Base-by-base conservation (phyloP, 2,113 vertebrate species). In the Sturnus vulgaris region DNA sequence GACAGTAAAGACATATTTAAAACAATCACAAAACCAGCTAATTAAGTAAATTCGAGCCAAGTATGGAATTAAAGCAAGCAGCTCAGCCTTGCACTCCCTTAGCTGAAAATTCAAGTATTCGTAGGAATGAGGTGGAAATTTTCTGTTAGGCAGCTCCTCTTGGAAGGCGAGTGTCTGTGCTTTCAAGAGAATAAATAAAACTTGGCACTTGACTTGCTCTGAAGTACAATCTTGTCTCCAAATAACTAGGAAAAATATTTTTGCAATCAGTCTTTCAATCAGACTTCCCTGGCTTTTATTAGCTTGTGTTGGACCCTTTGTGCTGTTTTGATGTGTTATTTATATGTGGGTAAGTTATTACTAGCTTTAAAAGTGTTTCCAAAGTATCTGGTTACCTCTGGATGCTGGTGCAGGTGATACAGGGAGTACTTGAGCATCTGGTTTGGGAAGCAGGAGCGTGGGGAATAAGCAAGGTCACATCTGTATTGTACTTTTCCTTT, bases 341-440 rank as follows among this genome's bases (percentile, higher is more conserved):
- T 95, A 86, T 96, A 19, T 31, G 96, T 96, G 96, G 78, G 75
- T 96, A 80, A 97, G 97, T 97, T 97, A 96, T 97, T 96, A 94
- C 93, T 98, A 97, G 98, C 97, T 98, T 98, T 98, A 97, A 98
- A 96, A 97, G 96, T 96, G 95, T 98, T 98, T 98, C 98, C 98
- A 98, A 97, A 98, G 97, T 93, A 94, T 93, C 89, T 96, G 57
- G 91, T 97, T 97, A 97, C 95, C 97, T 97, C 96, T 90, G 68
- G 95, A 88, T 95, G 97, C 94, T 91, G 2, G 61, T 59, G 4
- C 72, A 25, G 73, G 77, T 84, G 71, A 15, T 78, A 17, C 64
- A 42, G 68, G 76, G 72, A 61, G 87, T 66, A 76, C 81, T 59
- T 28, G 56, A 75, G 93, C 82, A 56, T 84, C 92, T 80, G 3